Base-by-base conservation (phyloP, 2,113 vertebrate species). In the Collichthys lucidus region DNA sequence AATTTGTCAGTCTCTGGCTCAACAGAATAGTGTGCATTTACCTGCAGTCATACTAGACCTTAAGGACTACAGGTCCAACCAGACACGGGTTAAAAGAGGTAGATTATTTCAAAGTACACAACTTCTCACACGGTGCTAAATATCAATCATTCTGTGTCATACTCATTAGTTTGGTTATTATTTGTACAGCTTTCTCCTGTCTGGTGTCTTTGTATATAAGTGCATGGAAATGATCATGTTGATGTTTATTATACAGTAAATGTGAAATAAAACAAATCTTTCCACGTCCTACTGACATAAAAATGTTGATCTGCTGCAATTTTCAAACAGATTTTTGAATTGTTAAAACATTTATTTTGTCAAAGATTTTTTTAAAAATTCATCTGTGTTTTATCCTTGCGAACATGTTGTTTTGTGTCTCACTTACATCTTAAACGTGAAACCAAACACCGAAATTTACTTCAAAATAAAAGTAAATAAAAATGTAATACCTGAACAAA, bases 1-100 rank as follows among this genome's bases (percentile, higher is more conserved):
- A 79, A 22, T 85, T 91, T 92, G 89, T 90, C 91, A 89, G 88
- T 29, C 44, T 81, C 11, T 56, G 69, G 66, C 76, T 59, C 68
- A 46, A 70, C 61, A 70, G 60, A 80, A 75, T 35, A 70, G 35
- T 7, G 22, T 64, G 55, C 50, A 22, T 83, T 89, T 62, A 86
- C 84, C 49, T 73, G 70, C 31, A 79, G 59, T 75, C 84, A 86
- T 46, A 86, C 69, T 50, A 59, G 26, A 87, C 47, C 42, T 68
- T 53, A 66, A 72, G 26, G 52, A 65, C 50, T 29, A n/a, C 42
- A 47, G 35, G 69, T 31, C 47, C 10, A 53, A 52, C 15, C 35
- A 60, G 46, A 68, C 22, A 62, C 5, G 4, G 26, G 12, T 15
- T 67, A 17, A 24, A 60, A 55, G 15, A 65, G 2, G 10, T 11